phyloP scores from a whole-genome alignment of 2,113 vertebrate species.

The Synodontis membranacea region DNA sequence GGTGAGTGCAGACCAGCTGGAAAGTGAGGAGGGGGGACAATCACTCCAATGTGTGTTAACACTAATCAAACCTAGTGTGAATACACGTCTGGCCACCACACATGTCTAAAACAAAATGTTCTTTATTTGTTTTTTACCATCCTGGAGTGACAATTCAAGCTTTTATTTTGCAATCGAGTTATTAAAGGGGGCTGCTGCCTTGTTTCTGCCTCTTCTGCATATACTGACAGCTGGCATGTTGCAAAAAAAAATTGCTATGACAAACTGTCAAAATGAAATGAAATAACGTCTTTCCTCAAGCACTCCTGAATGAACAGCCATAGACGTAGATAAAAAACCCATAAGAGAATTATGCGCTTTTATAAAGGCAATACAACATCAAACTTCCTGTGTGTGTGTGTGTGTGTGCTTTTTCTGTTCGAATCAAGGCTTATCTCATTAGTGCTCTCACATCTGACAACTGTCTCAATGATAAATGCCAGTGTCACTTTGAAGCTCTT shows the following conservation, averaged over 20 bases:
- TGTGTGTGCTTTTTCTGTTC: neutral
- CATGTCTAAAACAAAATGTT: constrained; percentile 64
- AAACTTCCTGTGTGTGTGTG: neutral
- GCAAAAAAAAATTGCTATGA: neutral
- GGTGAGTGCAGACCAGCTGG: too few species aligned
- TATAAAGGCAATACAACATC: constrained; percentile 1
- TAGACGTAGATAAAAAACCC: neutral
- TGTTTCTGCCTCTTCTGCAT: constrained; percentile 25
- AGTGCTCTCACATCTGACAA: constrained; percentile 36
- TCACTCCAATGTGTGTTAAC: too few species aligned
- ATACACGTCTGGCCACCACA: neutral
- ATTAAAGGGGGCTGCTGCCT: too few species aligned
- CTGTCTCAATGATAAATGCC: constrained; percentile 53
- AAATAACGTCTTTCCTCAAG: neutral
- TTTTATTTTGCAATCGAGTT: too few species aligned
- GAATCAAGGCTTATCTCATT: constrained; percentile 46
- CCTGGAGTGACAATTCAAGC: constrained; percentile 55
- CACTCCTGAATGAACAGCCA: neutral
- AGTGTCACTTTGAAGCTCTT: constrained; percentile 21
- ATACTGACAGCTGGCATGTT: neutral
- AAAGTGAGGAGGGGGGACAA: too few species aligned
- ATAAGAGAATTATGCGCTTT: neutral
- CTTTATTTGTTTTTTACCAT: constrained; percentile 67
- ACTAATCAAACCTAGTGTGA: too few species aligned
- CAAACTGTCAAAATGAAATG: neutral